Evolutionary conservation across 2,797 vertebrate species (phyloP), one percentile per base, ranked within the genome.

Genomic region (Eospalax fontanierii): DNA sequence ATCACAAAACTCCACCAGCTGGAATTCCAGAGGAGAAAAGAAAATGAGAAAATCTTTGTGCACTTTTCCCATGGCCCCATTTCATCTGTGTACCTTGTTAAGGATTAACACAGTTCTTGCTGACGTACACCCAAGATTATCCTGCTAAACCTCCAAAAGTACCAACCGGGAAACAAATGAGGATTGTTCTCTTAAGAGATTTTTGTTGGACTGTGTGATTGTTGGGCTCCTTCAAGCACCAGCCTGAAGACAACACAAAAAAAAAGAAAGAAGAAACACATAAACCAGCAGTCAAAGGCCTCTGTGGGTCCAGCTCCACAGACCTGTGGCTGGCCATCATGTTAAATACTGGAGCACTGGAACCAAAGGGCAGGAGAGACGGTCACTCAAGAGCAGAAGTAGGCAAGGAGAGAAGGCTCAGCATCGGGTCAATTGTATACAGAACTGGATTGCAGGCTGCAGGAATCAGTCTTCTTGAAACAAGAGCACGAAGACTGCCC

Each of bases 51-150:
- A 95, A 86, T 95, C 95, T 95, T 93, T 89, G 93, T 93, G 43
- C 22, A 35, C 50, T 89, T 93, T 80, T 94, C 96, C 74, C 6
- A 33, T 96, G 90, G 92, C 59, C 93, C 68, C 84, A 18, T 66
- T 93, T 93, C 96, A 78, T 89, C 40, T 85, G 78, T 74, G 63
- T 79, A 92, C 94, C 96, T 92, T 93, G 90, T 87, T 83, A 79
- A 92, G 95, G 96, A 97, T 97, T 97, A 96, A 95, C 91, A 96
- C 40, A 54, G 95, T 95, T 94, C 95, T 86, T 96, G 96, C 96
- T 97, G 97, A 97, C 91, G 94, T 95, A 94, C 92, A 96, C 93
- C 88, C 94, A 93, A 97, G 97, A 97, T 97, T 97, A 97, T 96
- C 97, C 95, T 84, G 35, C 86, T 96, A 96, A 97, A 96, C 94